phyloP scores from a whole-genome alignment of 2,113 vertebrate genomes.

The Sphyrna mokarran region DNA sequence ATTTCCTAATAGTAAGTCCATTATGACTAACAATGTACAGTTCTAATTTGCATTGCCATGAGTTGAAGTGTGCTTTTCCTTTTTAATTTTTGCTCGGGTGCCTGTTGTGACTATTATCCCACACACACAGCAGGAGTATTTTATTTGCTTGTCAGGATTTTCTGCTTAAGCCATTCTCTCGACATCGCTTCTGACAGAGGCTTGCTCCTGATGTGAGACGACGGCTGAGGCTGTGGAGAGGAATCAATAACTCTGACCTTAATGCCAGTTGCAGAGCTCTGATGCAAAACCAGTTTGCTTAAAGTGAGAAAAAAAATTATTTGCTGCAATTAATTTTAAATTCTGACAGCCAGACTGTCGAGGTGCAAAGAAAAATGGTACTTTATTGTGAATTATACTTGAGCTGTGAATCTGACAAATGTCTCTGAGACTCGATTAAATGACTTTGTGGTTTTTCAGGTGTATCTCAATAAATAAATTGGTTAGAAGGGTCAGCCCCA shows the following conservation, averaged over 20 bases:
- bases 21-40: background rate
- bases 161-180: slow-evolving; percentile 29
- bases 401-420: slow-evolving; percentile 34
- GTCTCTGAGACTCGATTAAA: slow-evolving; percentile 35
- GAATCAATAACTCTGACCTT: slow-evolving; percentile 37
- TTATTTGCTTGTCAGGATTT: slow-evolving; percentile 32
- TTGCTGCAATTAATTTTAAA: slow-evolving; percentile 31
- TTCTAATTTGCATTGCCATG: background rate
- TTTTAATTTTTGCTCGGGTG: background rate
- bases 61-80: background rate
- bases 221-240: background rate
- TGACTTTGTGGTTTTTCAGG: slow-evolving; percentile 37
- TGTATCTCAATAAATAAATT: slow-evolving; percentile 36
- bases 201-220: slow-evolving; percentile 19
- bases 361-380: slow-evolving; percentile 32
- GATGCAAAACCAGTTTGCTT: slow-evolving; percentile 38
- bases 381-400: slow-evolving; percentile 29
- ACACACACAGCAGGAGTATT: slow-evolving; percentile 22
- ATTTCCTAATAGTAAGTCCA: background rate
- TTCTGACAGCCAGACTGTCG: slow-evolving; percentile 36
- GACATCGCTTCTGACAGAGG: slow-evolving; percentile 32
- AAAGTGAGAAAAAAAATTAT: slow-evolving; percentile 37
- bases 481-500: slow-evolving; percentile 36
- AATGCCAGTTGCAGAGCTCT: slow-evolving; percentile 29
- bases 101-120: background rate